These are phyloP conservation scores for Butastur rufipennis DNA, from an alignment of 2,113 vertebrate genomes.

Conservation along the genomic window DNA sequence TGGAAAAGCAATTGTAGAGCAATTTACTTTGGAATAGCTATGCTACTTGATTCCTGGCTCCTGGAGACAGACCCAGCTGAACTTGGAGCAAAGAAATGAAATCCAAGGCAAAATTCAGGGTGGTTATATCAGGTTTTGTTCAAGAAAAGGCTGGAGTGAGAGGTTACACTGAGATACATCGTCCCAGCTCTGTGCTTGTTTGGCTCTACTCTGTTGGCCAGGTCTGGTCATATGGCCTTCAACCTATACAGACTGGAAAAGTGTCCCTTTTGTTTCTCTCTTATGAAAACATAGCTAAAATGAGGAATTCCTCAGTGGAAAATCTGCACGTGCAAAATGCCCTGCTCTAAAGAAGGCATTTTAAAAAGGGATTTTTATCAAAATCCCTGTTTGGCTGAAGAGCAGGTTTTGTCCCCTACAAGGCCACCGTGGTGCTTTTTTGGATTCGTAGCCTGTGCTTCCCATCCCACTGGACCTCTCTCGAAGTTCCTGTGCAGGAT, in stretches of 20 bases:
- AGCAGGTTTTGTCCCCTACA: background rate
- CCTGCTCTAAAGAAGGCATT: background rate
- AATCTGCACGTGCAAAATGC: background rate
- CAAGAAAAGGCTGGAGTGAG: background rate
- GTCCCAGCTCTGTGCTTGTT: background rate
- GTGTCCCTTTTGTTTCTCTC: background rate
- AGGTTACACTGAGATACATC: background rate
- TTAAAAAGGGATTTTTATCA: background rate
- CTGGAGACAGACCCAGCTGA: background rate
- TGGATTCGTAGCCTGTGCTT: background rate
- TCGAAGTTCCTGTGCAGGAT: background rate
- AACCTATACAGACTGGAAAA: background rate
- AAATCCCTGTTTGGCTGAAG: background rate
- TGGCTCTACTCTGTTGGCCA: background rate
- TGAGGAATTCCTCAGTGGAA: background rate
- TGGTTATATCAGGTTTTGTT: background rate
- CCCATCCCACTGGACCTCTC: background rate
- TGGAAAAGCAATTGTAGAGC: background rate
- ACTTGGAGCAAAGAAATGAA: background rate
- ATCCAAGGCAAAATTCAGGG: background rate
- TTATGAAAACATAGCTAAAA: background rate
- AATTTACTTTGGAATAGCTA: slow-evolving; percentile 1
- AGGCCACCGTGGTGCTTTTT: background rate
- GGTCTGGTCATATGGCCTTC: background rate
- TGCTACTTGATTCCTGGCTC: background rate